These are phyloP conservation scores for Papilio dardanus DNA, from an alignment of 1,140 invertebrate genomes.

Conservation along the genomic window DNA sequence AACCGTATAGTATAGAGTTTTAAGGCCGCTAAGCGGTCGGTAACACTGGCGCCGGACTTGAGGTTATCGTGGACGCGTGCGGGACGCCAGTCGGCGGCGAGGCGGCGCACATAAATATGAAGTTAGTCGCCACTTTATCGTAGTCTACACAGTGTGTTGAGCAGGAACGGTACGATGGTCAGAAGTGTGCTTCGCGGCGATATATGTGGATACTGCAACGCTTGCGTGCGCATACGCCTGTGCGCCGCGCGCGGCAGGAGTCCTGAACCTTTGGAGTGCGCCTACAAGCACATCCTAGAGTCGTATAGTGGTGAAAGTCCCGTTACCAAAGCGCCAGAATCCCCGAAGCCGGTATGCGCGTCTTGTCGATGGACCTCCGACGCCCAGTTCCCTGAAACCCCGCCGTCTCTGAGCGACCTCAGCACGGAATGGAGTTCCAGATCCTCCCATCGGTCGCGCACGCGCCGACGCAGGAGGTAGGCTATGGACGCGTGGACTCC, in stretches of 20 bases:
- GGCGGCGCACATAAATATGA: slow-evolving; percentile 69
- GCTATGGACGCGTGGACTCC: slow-evolving; percentile 7
- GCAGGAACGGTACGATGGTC: slow-evolving; percentile 59
- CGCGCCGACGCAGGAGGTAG: slow-evolving; percentile 72
- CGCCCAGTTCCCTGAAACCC: slow-evolving; percentile 77
- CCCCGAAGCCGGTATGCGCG: slow-evolving; percentile 61
- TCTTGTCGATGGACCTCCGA: slow-evolving; percentile 77
- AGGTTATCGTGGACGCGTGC: slow-evolving; percentile 77
- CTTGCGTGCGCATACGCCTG: slow-evolving; percentile 71
- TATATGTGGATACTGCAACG: slow-evolving; percentile 74
- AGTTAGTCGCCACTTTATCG: slow-evolving; percentile 47
- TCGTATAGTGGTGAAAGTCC: slow-evolving; percentile 55
- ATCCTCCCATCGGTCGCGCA: slow-evolving; percentile 63
- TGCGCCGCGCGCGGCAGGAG: slow-evolving; percentile 67
- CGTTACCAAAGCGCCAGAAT: slow-evolving; percentile 51
- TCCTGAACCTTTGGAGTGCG: slow-evolving; percentile 72
- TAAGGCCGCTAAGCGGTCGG: slow-evolving; percentile 57
- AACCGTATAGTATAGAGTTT: slow-evolving; percentile 40
- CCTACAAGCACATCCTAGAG: slow-evolving; percentile 76
- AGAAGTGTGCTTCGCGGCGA: slow-evolving; percentile 63
- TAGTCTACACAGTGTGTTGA: slow-evolving; percentile 62
- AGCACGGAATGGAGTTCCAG: slow-evolving; percentile 75
- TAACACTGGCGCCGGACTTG: slow-evolving; percentile 65
- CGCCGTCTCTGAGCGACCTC: slow-evolving; percentile 70
- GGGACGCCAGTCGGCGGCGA: slow-evolving; percentile 60